A percentile compares a stretch with the other conserved stretches of the same genome.
Conservation (phyloP, 2,797 vertebrate genomes). For the Mastacembelus armatus region DNA sequence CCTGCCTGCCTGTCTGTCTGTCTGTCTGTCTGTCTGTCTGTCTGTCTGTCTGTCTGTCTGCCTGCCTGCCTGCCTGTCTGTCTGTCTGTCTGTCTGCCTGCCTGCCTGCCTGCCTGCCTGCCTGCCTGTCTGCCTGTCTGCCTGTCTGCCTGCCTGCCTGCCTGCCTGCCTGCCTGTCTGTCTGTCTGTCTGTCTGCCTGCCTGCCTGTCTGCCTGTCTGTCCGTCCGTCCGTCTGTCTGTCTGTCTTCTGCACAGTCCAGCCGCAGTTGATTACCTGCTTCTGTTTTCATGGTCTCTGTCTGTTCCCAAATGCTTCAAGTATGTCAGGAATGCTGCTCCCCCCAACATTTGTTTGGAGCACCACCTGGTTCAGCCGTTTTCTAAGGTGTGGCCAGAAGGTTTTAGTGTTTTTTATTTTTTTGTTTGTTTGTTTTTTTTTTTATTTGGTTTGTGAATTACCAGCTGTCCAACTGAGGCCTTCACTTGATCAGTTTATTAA, state of each 20-base stretch:
- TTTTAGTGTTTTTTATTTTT: constrained; percentile 32
- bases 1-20: too few species aligned
- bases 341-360: constrained; percentile 66
- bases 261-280: constrained; percentile 66
- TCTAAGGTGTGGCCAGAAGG: constrained; percentile 46
- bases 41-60: too few species aligned
- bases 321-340: constrained; percentile 70
- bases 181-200: too few species aligned
- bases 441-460: constrained; percentile 20
- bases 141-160: too few species aligned
- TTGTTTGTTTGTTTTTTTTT: constrained; percentile 22
- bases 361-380: constrained; percentile 77
- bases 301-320: constrained; percentile 52
- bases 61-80: too few species aligned
- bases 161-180: too few species aligned
- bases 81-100: too few species aligned
- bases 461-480: constrained; percentile 41
- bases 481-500: background rate
- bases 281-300: constrained; percentile 47
- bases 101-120: too few species aligned
- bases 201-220: too few species aligned
- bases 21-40: too few species aligned
- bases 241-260: constrained; percentile 38
- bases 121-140: too few species aligned
- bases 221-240: constrained; percentile 36